A percentile compares a stretch with the other conserved stretches of the same genome.
Evolutionary conservation across 2,113 vertebrate genomes (phyloP).

Genomic region (Nycticorax nycticorax): DNA sequence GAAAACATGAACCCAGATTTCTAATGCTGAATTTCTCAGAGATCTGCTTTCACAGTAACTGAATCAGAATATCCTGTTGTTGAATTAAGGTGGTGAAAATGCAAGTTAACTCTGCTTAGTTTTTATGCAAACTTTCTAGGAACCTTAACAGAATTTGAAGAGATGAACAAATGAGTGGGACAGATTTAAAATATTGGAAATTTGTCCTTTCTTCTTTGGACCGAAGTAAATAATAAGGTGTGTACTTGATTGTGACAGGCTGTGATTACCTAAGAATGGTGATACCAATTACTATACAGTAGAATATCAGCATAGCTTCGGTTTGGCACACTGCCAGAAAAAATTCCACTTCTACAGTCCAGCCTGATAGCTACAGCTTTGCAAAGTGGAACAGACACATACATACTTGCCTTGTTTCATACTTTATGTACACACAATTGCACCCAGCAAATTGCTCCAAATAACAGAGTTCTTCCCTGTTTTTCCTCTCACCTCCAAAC

Average conservation of each 20-base stretch:
- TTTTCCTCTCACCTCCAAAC: background rate
- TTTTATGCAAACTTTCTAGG: background rate
- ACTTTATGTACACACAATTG: background rate
- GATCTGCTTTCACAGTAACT: background rate
- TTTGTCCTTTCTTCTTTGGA: background rate
- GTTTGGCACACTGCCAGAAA: background rate
- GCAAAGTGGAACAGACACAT: background rate
- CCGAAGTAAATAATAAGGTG: background rate
- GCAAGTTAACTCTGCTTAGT: background rate
- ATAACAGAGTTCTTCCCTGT: background rate
- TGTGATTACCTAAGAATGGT: background rate
- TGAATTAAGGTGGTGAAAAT: background rate
- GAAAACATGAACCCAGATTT: background rate
- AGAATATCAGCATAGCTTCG: background rate
- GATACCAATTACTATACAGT: background rate
- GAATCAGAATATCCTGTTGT: background rate
- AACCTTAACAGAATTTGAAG: background rate
- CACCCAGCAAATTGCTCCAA: background rate
- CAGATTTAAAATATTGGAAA: background rate
- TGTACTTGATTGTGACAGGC: background rate
- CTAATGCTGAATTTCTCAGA: background rate
- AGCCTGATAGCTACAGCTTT: background rate
- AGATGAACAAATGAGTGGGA: background rate
- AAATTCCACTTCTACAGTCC: background rate
- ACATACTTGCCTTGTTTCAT: background rate